These are phyloP conservation scores for Volucella zonaria DNA, from an alignment of 2,888 invertebrate species.

Conservation along the genomic window DNA sequence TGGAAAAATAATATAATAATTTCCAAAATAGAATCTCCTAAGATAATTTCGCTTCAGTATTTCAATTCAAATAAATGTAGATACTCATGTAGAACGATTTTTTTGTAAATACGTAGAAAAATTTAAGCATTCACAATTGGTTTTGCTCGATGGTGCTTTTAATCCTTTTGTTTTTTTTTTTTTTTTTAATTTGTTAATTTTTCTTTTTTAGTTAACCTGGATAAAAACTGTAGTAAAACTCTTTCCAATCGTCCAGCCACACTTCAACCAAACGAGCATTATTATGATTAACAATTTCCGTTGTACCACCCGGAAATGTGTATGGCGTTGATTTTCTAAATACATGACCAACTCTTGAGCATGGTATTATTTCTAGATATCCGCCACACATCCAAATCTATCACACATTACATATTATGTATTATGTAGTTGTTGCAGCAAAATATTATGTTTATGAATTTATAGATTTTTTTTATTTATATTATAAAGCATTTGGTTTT, in stretches of 20 bases:
- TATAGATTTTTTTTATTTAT: constrained; percentile 44
- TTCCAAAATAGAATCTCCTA: no score
- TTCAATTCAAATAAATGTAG: no score
- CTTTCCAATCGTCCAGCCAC: constrained; percentile 99
- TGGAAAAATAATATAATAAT: no score
- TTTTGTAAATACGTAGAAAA: background rate
- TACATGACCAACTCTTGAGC: constrained; percentile 97
- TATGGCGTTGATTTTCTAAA: constrained; percentile 99
- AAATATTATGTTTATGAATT: constrained; percentile 44
- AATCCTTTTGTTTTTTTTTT: constrained; percentile 5
- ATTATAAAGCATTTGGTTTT: constrained; percentile 47
- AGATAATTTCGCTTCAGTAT: no score
- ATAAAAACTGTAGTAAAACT: constrained; percentile 99
- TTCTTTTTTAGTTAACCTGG: constrained; percentile 87
- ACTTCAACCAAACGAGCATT: constrained; percentile 99
- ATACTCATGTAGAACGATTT: no score
- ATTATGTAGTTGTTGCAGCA: constrained; percentile 44
- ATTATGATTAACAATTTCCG: constrained; percentile 99
- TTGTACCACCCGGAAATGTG: constrained; percentile 98
- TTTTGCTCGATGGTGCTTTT: constrained; percentile 55
- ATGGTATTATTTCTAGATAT: constrained; percentile 95
- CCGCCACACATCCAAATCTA: constrained; percentile 99
- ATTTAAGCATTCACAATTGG: background rate
- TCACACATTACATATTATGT: constrained; percentile 40
- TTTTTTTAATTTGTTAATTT: constrained; percentile 56